Percentiles rank a stretch among this genome's conserved stretches.
phyloP scores from a whole-genome alignment of 2,888 invertebrate genomes.

The Calliopum simillimum region DNA sequence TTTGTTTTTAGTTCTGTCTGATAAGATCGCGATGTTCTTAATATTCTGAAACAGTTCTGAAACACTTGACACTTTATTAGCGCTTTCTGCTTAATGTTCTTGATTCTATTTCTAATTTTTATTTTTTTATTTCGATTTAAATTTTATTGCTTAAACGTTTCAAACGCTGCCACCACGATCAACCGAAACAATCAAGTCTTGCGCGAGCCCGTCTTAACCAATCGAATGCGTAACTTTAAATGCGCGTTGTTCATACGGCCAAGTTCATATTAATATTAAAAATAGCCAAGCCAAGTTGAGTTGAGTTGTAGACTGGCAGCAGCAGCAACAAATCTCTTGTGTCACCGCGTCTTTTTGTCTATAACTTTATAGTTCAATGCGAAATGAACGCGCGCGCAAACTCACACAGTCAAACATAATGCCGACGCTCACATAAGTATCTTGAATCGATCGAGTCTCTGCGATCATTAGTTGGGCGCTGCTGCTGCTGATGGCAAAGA shows the following conservation, averaged over 20 bases:
- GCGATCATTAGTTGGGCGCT: not conserved
- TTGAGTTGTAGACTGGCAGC: too few relatives aligned
- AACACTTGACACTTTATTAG: not conserved
- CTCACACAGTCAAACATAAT: not conserved
- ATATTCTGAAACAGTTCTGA: too few relatives aligned
- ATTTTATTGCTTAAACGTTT: not conserved
- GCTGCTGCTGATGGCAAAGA: conserved; percentile 15
- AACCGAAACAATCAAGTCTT: not conserved
- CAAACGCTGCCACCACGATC: conserved; percentile 38
- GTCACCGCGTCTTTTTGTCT: conserved; percentile 13
- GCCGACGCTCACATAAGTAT: conserved; percentile 31
- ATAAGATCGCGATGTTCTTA: too few relatives aligned
- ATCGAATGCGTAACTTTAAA: conserved; percentile 57
- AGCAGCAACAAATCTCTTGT: not conserved
- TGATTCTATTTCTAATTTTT: not conserved
- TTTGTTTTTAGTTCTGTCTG: not conserved
- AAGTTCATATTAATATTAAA: conserved; percentile 62
- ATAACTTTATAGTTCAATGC: conserved; percentile 39
- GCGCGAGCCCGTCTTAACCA: conserved; percentile 53
- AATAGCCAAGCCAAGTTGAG: conserved; percentile 34
- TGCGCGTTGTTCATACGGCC: conserved; percentile 52
- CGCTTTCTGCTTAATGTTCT: too few relatives aligned
- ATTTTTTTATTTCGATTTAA: not conserved
- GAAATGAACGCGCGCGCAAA: conserved; percentile 9
- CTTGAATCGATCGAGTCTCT: not conserved